These are phyloP conservation scores for Tenodera sinensis DNA, from an alignment of 2,888 invertebrate species.

Conservation along the genomic window DNA sequence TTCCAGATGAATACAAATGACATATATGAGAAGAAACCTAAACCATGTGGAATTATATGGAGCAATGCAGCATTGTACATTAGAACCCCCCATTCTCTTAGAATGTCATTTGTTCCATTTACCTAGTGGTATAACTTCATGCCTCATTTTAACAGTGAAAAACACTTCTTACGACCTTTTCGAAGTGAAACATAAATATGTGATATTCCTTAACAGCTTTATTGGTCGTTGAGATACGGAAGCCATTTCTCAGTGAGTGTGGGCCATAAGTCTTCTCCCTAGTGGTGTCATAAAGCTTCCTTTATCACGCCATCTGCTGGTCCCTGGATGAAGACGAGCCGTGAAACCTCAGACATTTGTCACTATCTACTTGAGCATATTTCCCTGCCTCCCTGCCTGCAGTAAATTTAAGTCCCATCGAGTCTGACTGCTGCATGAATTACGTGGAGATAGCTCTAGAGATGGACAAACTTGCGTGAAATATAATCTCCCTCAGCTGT, in stretches of 20 bases:
- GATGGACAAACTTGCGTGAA: background rate
- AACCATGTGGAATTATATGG: too few relatives aligned
- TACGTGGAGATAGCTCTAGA: background rate
- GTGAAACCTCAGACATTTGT: background rate
- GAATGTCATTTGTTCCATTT: too few relatives aligned
- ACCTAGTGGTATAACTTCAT: too few relatives aligned
- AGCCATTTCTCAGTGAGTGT: background rate
- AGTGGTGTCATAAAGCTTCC: background rate
- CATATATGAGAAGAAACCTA: too few relatives aligned
- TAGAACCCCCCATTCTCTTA: too few relatives aligned
- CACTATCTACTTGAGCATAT: background rate
- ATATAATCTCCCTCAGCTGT: background rate
- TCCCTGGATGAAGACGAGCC: background rate
- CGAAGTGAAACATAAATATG: too few relatives aligned
- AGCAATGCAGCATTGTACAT: too few relatives aligned
- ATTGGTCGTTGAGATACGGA: background rate
- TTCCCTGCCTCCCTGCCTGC: background rate
- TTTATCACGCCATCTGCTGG: background rate
- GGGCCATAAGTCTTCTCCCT: background rate
- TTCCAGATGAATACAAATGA: too few relatives aligned
- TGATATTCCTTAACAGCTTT: background rate
- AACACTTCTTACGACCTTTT: too few relatives aligned
- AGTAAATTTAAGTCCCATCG: background rate
- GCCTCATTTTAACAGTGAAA: too few relatives aligned
- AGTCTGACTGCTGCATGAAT: background rate